These are phyloP conservation scores for Litoditis marina DNA, from an alignment of 2,888 invertebrate species.

Conservation along the genomic window DNA sequence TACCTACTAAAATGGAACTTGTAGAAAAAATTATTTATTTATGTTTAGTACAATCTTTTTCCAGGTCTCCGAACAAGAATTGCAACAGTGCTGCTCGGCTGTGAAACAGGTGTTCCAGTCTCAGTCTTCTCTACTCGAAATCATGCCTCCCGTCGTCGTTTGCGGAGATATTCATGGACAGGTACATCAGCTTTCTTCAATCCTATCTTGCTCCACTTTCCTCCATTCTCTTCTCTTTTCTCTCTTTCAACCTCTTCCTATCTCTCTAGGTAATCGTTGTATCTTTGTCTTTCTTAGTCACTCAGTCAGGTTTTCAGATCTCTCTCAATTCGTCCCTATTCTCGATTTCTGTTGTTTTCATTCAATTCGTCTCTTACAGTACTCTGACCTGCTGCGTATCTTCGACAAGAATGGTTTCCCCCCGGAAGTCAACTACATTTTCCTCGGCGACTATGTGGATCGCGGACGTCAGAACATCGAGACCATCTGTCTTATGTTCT, in stretches of 20 bases:
- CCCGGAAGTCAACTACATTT: constrained; percentile 51
- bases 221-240: too few species aligned
- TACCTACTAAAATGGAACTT: background rate
- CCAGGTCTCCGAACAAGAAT: constrained; percentile 42
- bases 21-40: too few species aligned
- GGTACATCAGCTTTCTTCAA: too few species aligned
- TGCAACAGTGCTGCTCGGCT: constrained; percentile 30
- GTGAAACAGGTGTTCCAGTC: constrained; percentile 45
- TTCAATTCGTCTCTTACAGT: constrained; percentile 22
- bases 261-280: too few species aligned
- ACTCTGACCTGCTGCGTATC: constrained; percentile 51
- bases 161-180: constrained; percentile 56
- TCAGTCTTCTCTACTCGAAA: constrained; percentile 47
- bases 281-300: too few species aligned
- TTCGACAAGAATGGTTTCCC: constrained; percentile 58
- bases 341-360: too few species aligned
- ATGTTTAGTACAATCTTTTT: too few species aligned
- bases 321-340: too few species aligned
- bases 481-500: constrained; percentile 56
- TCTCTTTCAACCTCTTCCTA: too few species aligned
- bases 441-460: constrained; percentile 57
- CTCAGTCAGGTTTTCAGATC: too few species aligned
- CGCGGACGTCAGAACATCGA: constrained; percentile 57
- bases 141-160: constrained; percentile 52
- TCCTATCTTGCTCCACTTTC: too few species aligned